These are phyloP conservation scores for Porites cylindrica DNA, from an alignment of 92 coral and sea anemone genomes.

Conservation along the genomic window DNA sequence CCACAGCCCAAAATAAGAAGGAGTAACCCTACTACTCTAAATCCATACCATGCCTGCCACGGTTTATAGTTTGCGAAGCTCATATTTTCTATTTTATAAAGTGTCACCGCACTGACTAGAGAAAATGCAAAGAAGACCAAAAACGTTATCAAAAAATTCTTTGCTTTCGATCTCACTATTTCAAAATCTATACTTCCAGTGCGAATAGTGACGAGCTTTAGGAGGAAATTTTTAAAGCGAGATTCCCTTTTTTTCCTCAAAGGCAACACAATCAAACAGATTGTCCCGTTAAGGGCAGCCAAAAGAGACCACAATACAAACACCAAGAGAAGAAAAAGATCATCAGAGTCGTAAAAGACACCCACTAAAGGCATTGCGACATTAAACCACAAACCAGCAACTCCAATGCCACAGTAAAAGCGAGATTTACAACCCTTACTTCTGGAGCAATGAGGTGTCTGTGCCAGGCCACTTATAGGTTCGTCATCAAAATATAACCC, in stretches of 20 bases:
- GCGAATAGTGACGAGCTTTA: not conserved
- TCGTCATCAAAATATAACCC: conserved; percentile 7
- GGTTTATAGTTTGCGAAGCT: no score
- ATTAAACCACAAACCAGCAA: conserved; percentile 11
- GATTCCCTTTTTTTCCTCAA: not conserved
- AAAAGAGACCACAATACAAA: not conserved
- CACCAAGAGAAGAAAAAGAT: not conserved
- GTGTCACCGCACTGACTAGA: not conserved
- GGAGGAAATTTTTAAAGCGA: conserved; percentile 4
- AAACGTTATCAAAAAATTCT: not conserved
- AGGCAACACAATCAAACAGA: conserved; percentile 21
- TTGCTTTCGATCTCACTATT: not conserved
- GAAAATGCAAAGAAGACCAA: not conserved
- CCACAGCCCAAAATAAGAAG: no score
- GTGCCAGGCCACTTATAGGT: not conserved
- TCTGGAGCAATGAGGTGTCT: not conserved
- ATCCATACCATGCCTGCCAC: no score
- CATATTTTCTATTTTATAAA: no score
- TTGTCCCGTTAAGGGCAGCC: conserved; percentile 1
- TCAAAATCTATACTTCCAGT: not conserved
- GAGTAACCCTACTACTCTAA: no score
- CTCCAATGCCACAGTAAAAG: not conserved
- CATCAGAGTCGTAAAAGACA: not conserved
- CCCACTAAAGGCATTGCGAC: not conserved
- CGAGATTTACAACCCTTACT: not conserved